phyloP scores from a whole-genome alignment of 1,140 invertebrate genomes.

The Cydia amplana region DNA sequence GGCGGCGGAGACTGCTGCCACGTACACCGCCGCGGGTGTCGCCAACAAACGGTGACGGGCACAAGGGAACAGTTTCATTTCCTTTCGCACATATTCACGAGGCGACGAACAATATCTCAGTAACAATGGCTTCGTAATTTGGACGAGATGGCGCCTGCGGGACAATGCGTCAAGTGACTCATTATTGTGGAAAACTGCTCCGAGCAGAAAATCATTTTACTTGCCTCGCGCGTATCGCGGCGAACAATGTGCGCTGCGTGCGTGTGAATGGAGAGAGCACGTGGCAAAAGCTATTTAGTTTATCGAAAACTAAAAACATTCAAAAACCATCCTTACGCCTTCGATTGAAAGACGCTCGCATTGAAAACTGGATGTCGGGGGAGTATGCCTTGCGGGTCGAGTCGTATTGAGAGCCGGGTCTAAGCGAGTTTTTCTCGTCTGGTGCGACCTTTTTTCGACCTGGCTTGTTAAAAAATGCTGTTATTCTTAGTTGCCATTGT shows the following conservation, averaged over 20 bases:
- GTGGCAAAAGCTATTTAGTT: conserved; percentile 32
- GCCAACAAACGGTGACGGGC: conserved; percentile 54
- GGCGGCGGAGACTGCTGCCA: neutral
- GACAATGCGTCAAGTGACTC: conserved; percentile 75
- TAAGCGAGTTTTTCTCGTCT: conserved; percentile 31
- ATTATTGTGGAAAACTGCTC: conserved; percentile 72
- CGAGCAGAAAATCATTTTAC: conserved; percentile 64
- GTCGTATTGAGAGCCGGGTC: conserved; percentile 26
- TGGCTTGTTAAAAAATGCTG: conserved; percentile 35
- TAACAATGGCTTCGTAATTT: conserved; percentile 75
- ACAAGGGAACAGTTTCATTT: conserved; percentile 67
- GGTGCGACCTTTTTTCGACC: conserved; percentile 35
- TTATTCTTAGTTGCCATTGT: conserved; percentile 40
- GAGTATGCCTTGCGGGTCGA: conserved; percentile 14
- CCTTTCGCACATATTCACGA: conserved; percentile 73
- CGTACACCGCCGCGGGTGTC: conserved; percentile 36
- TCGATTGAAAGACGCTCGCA: neutral
- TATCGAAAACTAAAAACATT: conserved; percentile 32
- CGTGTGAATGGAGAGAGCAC: conserved; percentile 41
- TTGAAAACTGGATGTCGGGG: neutral
- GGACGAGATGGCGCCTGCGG: conserved; percentile 65
- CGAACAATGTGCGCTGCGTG: conserved; percentile 55
- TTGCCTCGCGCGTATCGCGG: conserved; percentile 40
- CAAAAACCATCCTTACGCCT: neutral
- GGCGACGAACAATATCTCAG: conserved; percentile 69